Evolutionary conservation across 2,797 vertebrate species (phyloP).

Genomic region (Natrix natrix): DNA sequence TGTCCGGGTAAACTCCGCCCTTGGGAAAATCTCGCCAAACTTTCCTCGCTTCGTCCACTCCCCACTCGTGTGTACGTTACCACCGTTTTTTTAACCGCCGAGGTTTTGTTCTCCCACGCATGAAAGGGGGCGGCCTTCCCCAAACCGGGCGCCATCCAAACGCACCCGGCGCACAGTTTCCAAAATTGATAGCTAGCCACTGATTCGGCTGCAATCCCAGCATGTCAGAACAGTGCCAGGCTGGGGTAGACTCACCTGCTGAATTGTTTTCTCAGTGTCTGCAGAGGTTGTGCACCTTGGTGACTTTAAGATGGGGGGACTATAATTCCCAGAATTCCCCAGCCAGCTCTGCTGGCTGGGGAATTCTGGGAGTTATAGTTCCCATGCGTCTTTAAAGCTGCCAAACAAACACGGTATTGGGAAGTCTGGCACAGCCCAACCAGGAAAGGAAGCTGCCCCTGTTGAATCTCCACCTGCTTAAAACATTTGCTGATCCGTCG

Average conservation of each 20-base stretch:
- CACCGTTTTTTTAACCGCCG: accelerated
- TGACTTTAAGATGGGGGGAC: neutral
- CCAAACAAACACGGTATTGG: neutral
- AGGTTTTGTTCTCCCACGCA: neutral
- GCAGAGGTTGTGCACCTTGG: neutral
- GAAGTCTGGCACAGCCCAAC: neutral
- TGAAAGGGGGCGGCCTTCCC: neutral
- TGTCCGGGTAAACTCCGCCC: neutral
- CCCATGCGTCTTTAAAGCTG: neutral
- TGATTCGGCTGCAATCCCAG: neutral
- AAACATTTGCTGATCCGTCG: neutral
- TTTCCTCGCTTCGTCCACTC: neutral
- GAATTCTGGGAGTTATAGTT: neutral
- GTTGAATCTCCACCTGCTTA: neutral
- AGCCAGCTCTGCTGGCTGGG: too few species aligned
- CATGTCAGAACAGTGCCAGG: too few species aligned
- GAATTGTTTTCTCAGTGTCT: neutral
- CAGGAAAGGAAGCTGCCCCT: neutral
- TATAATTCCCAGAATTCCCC: neutral
- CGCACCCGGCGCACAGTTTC: neutral
- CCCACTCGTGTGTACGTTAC: neutral
- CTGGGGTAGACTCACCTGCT: neutral
- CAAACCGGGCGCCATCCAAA: neutral
- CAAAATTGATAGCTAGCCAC: neutral
- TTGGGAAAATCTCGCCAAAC: neutral